phyloP scores from a whole-genome alignment of 1,140 invertebrate genomes.

The Drosophila guanche region DNA sequence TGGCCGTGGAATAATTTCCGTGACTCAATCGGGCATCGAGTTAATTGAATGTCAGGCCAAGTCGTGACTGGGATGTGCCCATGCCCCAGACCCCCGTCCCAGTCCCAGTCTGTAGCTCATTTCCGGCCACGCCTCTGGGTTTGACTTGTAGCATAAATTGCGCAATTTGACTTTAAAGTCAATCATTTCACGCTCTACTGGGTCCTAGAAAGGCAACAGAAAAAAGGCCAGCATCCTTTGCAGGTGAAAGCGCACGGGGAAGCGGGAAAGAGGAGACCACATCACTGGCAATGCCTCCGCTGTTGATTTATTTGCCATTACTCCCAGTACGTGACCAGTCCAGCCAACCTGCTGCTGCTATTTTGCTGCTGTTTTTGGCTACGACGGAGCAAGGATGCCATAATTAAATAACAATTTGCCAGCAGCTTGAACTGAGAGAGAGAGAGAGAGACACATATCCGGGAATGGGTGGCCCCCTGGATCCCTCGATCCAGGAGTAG shows the following conservation, averaged over 20 bases:
- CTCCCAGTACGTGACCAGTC: slow-evolving; percentile 37
- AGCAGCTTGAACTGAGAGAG: slow-evolving; percentile 2
- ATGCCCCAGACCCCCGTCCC: neutral
- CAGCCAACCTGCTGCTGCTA: neutral
- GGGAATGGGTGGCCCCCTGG: neutral
- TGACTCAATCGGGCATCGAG: slow-evolving; percentile 44
- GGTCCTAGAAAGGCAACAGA: slow-evolving; percentile 4
- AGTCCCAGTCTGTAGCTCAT: slow-evolving; percentile 36
- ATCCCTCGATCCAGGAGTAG: slow-evolving; percentile 8
- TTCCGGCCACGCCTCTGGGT: slow-evolving; percentile 28
- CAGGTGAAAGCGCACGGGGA: slow-evolving; percentile 7
- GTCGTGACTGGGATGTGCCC: slow-evolving; percentile 18
- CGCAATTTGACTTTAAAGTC: slow-evolving; percentile 74
- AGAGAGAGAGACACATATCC: slow-evolving; percentile 42
- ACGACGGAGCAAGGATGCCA: slow-evolving; percentile 34
- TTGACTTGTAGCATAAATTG: slow-evolving; percentile 42
- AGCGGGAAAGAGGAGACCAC: slow-evolving; percentile 5
- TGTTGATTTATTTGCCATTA: slow-evolving; percentile 75
- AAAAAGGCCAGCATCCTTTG: slow-evolving; percentile 34
- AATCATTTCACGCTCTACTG: slow-evolving; percentile 54
- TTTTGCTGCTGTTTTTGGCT: too few species aligned
- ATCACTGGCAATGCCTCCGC: slow-evolving; percentile 47
- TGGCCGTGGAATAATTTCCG: slow-evolving; percentile 28
- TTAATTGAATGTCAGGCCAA: slow-evolving; percentile 69
- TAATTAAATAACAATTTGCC: slow-evolving; percentile 72